These are phyloP conservation scores for Paralvinella palmiformis DNA, from an alignment of 1,140 invertebrate genomes.

Conservation along the genomic window DNA sequence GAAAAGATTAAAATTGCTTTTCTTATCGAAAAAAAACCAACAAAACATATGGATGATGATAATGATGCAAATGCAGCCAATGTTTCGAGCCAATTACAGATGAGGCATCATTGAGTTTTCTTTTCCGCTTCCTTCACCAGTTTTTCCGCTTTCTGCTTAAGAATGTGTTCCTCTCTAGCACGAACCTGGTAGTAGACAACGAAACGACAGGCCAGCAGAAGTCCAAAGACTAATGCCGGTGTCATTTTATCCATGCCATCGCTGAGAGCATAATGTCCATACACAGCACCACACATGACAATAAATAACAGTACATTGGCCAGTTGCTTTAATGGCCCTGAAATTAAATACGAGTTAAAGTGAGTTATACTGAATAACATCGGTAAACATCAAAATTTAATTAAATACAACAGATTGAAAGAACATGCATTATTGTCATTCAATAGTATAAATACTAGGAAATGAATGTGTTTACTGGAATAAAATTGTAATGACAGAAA, in stretches of 20 bases:
- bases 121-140: neutral
- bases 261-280: conserved; percentile 86
- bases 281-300: conserved; percentile 80
- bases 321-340: conserved; percentile 81
- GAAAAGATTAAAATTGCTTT: too few relatives aligned
- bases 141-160: neutral
- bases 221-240: conserved; percentile 87
- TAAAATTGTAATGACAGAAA: too few relatives aligned
- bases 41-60: too few relatives aligned
- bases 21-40: too few relatives aligned
- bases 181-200: conserved; percentile 65
- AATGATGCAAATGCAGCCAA: too few relatives aligned
- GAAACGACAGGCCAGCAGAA: conserved; percentile 87
- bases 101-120: too few relatives aligned
- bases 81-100: too few relatives aligned
- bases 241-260: conserved; percentile 89
- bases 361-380: conserved; percentile 24
- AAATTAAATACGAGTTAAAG: too few relatives aligned
- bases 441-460: neutral
- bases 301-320: conserved; percentile 76
- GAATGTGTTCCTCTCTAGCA: conserved; percentile 24
- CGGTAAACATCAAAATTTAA: neutral
- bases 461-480: too few relatives aligned
- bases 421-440: neutral
- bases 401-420: too few relatives aligned